Base-by-base conservation (phyloP, 2,888 invertebrate genomes). In the Anthoptus insignis region DNA sequence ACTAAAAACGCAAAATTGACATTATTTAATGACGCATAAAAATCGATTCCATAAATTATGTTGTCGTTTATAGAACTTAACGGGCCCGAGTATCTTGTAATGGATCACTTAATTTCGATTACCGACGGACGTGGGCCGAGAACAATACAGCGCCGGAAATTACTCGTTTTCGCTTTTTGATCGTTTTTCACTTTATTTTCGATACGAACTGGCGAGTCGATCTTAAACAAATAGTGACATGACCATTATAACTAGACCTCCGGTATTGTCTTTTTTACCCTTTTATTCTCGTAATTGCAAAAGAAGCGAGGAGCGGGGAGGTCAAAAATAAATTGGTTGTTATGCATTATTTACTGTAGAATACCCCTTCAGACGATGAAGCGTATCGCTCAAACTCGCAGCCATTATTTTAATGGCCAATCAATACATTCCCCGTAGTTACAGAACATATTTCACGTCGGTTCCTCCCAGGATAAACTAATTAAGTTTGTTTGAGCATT, bases 61-160 rank as follows among this genome's bases (percentile, higher is more conserved):
- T 77, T 79, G 81, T 82, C 84, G 84, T 84, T 84, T 82, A 82
- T 84, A 83, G 81, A 85, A 81, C 76, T 81, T 79, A 80, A 80
- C 73, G 73, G 73, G 76, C 76, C 78, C 86, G 83, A 82, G 87
- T 89, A 89, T 89, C 90, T 84, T 85, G 88, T 86, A 88, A 91
- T 90, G 90, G 91, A 91, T 92, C 92, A 88, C 92, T 91, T 91
- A 91, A 89, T 91, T 91, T 89, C 89, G 90, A 91, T 90, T 89
- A 91, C 84, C 84, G 73, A 77, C 84, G 81, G 82, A 81, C 81
- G 81, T 78, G 74, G 79, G 78, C 80, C 74, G 78, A 80, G 84
- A 89, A 91, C 91, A 91, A 91, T 91, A 86, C 84, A 73, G 76
- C 80, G 76, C 90, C 88, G 92, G 91, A 91, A 87, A 91, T 91